Base-by-base conservation (phyloP, 2,888 invertebrate genomes). In the Orthosia gracilis region DNA sequence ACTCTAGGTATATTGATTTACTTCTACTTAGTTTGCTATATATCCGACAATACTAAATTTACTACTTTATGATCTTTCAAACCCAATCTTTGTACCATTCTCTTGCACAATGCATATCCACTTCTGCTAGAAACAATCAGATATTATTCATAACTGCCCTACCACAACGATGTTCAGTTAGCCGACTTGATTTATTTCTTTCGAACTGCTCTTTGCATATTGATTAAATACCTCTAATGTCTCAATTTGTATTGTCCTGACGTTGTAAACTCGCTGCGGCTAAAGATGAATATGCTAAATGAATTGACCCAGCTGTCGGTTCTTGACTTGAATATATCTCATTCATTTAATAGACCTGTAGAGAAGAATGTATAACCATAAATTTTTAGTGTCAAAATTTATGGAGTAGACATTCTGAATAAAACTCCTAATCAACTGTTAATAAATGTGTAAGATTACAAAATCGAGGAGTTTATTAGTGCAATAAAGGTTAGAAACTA, bases 111-210 rank as follows among this genome's bases (percentile, higher is more conserved):
- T 68, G 76, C 72, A 83, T 78, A 70, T 77, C 69, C 80, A 78
- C 71, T 84, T 84, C 80, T 80, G 75, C 85, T 70, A 79, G 76
- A 73, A 72, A 80, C 80, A 78, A 85, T 88, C 79, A 81, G 67
- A 74, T 31, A 78, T 73, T 79, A 86, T 89, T 88, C 89, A 89
- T 94, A 92, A 92, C 93, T 94, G 91, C 89, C 92, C 94, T 94
- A 93, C 92, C 92, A 73, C 92, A 94, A 94, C 85, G 84, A 65
- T 71, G 84, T 83, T 84, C 89, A 85, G 87, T 83, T 84, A 71
- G 57, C 49, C 17, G 52, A 26, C 54, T 58, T 81, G 86, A 85
- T 86, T 82, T 86, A 83, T 85, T 63, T 81, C 69, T 75, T 52
- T 78, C 13, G 52, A 67, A 79, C 49, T 61, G 62, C 68, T 67